Evolutionary conservation across 35 echinoderm and acorn worm genomes (phyloP).

Genomic region (Holothuria glaberrima): DNA sequence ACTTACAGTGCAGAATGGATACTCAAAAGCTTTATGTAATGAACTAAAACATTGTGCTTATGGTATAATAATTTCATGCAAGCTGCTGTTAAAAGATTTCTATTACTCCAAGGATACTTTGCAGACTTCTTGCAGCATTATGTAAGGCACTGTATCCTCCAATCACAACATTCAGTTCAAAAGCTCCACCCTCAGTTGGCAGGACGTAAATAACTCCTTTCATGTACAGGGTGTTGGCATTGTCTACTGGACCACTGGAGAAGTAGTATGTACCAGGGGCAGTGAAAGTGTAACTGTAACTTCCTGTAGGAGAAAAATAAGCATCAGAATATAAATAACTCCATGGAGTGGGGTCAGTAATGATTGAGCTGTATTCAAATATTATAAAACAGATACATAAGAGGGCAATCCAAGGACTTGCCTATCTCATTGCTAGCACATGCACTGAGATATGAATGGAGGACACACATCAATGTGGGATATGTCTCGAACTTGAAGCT

Average conservation of each 20-base stretch:
- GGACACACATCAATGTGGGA: too few species aligned
- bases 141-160: slow-evolving; percentile 61
- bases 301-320: slow-evolving; percentile 13
- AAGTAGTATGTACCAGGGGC: slow-evolving; percentile 78
- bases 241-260: slow-evolving; percentile 76
- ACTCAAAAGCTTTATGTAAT: too few species aligned
- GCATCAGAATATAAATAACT: background rate
- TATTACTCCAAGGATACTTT: too few species aligned
- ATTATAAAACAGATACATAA: too few species aligned
- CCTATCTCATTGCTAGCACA: too few species aligned
- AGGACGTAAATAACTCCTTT: slow-evolving; percentile 62
- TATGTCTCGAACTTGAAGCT: too few species aligned
- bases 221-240: slow-evolving; percentile 56
- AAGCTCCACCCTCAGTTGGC: background rate
- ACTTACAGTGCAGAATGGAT: too few species aligned
- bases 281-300: slow-evolving; percentile 59
- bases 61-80: too few species aligned
- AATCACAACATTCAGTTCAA: slow-evolving; percentile 19
- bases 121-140: slow-evolving; percentile 49
- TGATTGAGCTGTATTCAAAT: background rate
- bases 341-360: background rate
- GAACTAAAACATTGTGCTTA: too few species aligned
- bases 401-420: too few species aligned
- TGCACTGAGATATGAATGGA: too few species aligned
- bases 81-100: too few species aligned